Evolutionary conservation across 2,797 vertebrate species (phyloP).

Genomic region (Epinephelus awoara): DNA sequence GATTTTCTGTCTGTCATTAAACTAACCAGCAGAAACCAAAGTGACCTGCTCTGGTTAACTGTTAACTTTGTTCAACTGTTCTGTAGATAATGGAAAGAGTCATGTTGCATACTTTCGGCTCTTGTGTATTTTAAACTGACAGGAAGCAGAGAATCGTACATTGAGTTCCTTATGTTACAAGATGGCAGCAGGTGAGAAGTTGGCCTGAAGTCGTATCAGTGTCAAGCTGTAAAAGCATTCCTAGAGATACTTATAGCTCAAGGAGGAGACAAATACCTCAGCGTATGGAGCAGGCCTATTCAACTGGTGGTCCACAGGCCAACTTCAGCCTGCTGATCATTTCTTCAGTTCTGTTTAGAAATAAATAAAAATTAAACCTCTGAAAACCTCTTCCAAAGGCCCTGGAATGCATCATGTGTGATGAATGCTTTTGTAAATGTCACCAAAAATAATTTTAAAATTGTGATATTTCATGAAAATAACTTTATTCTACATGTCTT

Average conservation of each 20-base stretch:
- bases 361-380: too few species aligned
- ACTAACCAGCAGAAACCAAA: background rate
- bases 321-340: too few species aligned
- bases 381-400: too few species aligned
- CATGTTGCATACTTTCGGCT: background rate
- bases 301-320: too few species aligned
- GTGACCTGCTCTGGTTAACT: background rate
- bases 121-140: background rate
- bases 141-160: conserved; percentile 9
- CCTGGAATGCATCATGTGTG: too few species aligned
- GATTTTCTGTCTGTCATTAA: background rate
- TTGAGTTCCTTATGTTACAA: conserved; percentile 40
- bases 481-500: too few species aligned
- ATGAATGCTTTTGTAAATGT: too few species aligned
- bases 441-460: too few species aligned
- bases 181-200: conserved; percentile 56
- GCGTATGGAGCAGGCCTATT: too few species aligned
- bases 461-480: too few species aligned
- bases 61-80: background rate
- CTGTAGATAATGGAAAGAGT: too few species aligned
- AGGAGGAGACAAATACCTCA: conserved; percentile 5
- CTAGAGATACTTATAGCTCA: conserved; percentile 48
- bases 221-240: conserved; percentile 14
- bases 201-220: conserved; percentile 41
- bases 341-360: too few species aligned